These are phyloP conservation scores for Triplophysa bombifrons DNA, from an alignment of 2,797 vertebrate genomes.

Conservation along the genomic window DNA sequence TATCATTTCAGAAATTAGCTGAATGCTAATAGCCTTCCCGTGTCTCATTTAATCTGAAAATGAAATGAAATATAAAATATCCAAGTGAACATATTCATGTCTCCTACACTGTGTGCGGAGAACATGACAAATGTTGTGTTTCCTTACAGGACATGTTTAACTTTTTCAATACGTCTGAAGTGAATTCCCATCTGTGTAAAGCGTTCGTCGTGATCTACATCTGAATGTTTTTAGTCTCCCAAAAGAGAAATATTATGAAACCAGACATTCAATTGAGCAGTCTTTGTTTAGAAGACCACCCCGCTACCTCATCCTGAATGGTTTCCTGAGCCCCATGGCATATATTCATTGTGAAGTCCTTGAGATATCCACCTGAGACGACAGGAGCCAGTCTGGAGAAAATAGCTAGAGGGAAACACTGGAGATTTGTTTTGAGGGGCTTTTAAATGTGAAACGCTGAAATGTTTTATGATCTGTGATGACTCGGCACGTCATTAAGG, in stretches of 20 bases:
- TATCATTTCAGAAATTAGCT: constrained; percentile 36
- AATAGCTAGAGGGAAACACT: background rate
- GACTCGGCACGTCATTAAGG: background rate
- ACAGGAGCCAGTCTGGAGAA: constrained; percentile 15
- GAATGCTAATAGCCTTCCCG: background rate
- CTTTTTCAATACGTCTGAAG: constrained; percentile 8
- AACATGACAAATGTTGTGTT: background rate
- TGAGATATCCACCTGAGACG: constrained; percentile 34
- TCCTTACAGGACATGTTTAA: background rate
- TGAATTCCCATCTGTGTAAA: background rate
- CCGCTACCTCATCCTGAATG: constrained; percentile 32
- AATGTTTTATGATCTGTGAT: constrained; percentile 20
- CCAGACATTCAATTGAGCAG: constrained; percentile 14
- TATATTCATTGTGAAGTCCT: constrained; percentile 33
- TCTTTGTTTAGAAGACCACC: constrained; percentile 47
- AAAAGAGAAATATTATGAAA: constrained; percentile 41
- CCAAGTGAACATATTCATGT: background rate
- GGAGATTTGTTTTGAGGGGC: background rate
- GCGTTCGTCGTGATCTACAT: background rate
- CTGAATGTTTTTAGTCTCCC: constrained; percentile 21
- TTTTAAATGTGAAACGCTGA: background rate
- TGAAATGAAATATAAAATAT: background rate
- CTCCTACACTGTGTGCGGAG: background rate
- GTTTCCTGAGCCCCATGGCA: constrained; percentile 43
- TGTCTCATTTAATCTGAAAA: background rate